phyloP scores from a whole-genome alignment of 1,140 invertebrate genomes.

The Drosophila guanche region DNA sequence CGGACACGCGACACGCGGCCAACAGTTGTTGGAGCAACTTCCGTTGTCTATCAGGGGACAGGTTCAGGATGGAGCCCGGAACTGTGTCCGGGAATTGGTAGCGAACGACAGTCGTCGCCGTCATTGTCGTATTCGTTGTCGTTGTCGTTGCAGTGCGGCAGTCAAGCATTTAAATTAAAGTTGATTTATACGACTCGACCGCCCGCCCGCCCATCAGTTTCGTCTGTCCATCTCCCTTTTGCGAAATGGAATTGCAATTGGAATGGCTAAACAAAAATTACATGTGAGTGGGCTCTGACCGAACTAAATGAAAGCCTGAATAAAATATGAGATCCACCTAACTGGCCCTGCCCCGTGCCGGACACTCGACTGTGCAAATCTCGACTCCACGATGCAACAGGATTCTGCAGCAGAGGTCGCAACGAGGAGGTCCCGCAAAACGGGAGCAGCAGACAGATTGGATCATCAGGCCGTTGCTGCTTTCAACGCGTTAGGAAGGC shows the following conservation, averaged over 20 bases:
- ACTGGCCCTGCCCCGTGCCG: constrained; percentile 23
- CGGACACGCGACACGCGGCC: too few species aligned
- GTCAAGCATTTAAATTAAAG: constrained; percentile 71
- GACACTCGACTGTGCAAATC: too few species aligned
- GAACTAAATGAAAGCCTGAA: constrained; percentile 63
- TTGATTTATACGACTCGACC: constrained; percentile 66
- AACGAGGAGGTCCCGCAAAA: neutral
- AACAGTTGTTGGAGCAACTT: constrained; percentile 32
- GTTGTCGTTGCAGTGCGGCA: constrained; percentile 33
- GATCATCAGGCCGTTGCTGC: constrained; percentile 25
- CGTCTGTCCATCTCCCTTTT: constrained; percentile 10
- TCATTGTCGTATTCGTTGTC: too few species aligned
- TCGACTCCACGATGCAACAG: too few species aligned
- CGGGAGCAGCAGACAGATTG: constrained; percentile 28
- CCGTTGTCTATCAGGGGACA: constrained; percentile 1
- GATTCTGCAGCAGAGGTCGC: neutral
- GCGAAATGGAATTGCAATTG: constrained; percentile 67
- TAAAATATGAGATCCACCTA: constrained; percentile 66
- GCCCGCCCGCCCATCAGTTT: neutral
- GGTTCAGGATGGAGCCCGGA: neutral
- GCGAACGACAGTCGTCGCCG: too few species aligned
- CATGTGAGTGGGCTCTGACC: constrained; percentile 26
- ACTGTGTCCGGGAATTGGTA: constrained; percentile 2
- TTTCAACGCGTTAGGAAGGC: constrained; percentile 32
- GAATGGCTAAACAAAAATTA: constrained; percentile 69